Percentiles rank a stretch among this genome's conserved stretches.
phyloP scores from a whole-genome alignment of 2,113 vertebrate genomes.

The Phyllostomus discolor region DNA sequence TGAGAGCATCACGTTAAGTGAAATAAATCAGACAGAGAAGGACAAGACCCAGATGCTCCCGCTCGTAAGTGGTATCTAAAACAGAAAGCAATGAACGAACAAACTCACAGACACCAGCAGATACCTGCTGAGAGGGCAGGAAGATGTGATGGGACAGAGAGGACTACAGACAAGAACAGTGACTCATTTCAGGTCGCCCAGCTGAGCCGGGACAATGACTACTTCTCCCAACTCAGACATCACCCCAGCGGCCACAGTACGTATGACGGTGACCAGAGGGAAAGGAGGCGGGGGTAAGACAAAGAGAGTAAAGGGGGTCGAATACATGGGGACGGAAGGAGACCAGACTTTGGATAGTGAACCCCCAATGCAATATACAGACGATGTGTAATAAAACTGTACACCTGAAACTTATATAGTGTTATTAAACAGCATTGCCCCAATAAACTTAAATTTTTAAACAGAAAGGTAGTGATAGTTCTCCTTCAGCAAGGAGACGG shows the following conservation, averaged over 20 bases:
- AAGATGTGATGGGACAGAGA: no score
- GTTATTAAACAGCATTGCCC: background rate
- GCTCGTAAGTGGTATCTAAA: background rate
- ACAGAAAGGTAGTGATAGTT: background rate
- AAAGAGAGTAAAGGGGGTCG: no score
- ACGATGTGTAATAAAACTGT: background rate
- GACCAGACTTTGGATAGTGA: background rate
- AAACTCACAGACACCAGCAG: background rate
- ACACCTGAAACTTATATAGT: background rate
- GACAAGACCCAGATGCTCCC: background rate
- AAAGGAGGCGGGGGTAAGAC: background rate
- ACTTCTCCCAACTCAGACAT: no score
- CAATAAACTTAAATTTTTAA: background rate
- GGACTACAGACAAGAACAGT: no score
- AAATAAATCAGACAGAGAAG: background rate
- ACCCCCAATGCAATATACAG: background rate
- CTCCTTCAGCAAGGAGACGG: background rate
- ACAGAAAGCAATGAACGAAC: background rate
- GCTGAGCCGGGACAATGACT: no score
- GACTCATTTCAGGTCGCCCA: no score
- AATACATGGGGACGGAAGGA: background rate
- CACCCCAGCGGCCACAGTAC: no score
- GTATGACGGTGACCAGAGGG: background rate
- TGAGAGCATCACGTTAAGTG: background rate
- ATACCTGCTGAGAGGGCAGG: no score